A percentile compares a stretch with the other conserved stretches of the same genome.
phyloP scores from a whole-genome alignment of 2,888 invertebrate species.

The Amphipyra tragopoginis region DNA sequence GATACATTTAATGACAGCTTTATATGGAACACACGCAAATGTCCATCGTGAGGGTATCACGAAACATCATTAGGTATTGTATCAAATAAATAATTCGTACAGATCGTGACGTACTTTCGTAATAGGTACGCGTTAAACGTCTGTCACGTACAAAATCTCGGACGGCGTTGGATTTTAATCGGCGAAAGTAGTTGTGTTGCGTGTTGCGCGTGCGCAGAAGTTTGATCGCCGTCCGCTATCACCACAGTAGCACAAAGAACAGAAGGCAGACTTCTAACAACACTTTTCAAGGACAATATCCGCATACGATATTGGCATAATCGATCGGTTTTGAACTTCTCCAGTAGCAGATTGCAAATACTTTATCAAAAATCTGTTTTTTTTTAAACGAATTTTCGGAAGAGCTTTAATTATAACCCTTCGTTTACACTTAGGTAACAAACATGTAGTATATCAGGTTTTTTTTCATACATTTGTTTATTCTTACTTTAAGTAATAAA shows the following conservation, averaged over 20 bases:
- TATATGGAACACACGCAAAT: slow-evolving; percentile 7
- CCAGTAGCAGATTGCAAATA: too few species aligned
- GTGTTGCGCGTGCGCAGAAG: slow-evolving; percentile 79
- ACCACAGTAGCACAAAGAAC: slow-evolving; percentile 4
- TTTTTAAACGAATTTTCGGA: too few species aligned
- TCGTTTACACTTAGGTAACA: too few species aligned
- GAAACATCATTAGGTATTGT: slow-evolving; percentile 43
- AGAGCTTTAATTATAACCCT: not conserved
- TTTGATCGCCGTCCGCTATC: slow-evolving; percentile 65
- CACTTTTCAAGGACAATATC: not conserved
- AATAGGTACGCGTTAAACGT: slow-evolving; percentile 71
- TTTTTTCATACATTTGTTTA: too few species aligned
- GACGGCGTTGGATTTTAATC: slow-evolving; percentile 78
- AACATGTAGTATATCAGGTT: too few species aligned
- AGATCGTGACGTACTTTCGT: slow-evolving; percentile 68
- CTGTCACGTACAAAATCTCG: slow-evolving; percentile 77
- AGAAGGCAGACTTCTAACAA: slow-evolving; percentile 18
- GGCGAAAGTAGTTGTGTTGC: slow-evolving; percentile 87
- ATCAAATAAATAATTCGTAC: slow-evolving; percentile 57
- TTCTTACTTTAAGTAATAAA: too few species aligned
- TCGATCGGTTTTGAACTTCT: not conserved
- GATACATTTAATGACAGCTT: slow-evolving; percentile 14
- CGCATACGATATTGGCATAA: not conserved
- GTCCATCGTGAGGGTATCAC: slow-evolving; percentile 32
- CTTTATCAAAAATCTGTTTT: too few species aligned